phyloP scores from a whole-genome alignment of 2,888 invertebrate species.

The Periphyllus acericola region DNA sequence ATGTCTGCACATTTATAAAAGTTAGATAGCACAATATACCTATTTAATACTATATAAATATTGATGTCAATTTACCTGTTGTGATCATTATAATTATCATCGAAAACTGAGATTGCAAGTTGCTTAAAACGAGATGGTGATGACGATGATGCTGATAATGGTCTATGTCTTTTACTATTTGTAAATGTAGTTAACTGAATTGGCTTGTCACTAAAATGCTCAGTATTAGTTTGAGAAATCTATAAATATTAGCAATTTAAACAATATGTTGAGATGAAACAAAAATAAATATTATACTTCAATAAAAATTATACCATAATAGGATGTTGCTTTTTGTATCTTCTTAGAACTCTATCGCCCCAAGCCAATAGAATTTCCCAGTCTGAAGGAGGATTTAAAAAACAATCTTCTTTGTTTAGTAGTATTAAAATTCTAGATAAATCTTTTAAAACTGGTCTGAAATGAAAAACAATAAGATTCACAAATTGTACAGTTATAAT shows the following conservation, averaged over 20 bases:
- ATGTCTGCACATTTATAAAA: constrained; percentile 15
- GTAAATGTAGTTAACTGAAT: constrained; percentile 56
- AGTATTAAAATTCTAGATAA: constrained; percentile 83
- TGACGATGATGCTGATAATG: constrained; percentile 63
- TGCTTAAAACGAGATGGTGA: constrained; percentile 66
- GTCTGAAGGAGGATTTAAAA: constrained; percentile 81
- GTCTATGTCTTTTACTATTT: constrained; percentile 65
- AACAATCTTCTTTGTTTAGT: constrained; percentile 79
- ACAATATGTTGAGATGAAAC: not conserved
- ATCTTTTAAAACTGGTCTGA: constrained; percentile 77
- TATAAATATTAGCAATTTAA: constrained; percentile 18
- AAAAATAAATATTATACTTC: not conserved
- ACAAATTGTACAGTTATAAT: not conserved
- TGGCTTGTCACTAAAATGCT: constrained; percentile 55
- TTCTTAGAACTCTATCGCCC: constrained; percentile 76
- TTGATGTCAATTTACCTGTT: constrained; percentile 63
- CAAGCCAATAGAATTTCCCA: constrained; percentile 85
- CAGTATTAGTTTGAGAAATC: constrained; percentile 44
- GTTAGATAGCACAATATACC: not conserved
- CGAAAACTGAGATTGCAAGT: constrained; percentile 67
- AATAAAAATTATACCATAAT: constrained; percentile 65
- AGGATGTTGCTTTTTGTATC: constrained; percentile 68
- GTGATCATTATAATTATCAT: constrained; percentile 67
- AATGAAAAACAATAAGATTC: constrained; percentile 53
- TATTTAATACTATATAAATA: constrained; percentile 7